Percentiles rank a stretch among this genome's conserved stretches.
These are phyloP conservation scores for Microctenopoma lineatum DNA, from an alignment of 2,797 vertebrate genomes.

Conservation along the genomic window DNA sequence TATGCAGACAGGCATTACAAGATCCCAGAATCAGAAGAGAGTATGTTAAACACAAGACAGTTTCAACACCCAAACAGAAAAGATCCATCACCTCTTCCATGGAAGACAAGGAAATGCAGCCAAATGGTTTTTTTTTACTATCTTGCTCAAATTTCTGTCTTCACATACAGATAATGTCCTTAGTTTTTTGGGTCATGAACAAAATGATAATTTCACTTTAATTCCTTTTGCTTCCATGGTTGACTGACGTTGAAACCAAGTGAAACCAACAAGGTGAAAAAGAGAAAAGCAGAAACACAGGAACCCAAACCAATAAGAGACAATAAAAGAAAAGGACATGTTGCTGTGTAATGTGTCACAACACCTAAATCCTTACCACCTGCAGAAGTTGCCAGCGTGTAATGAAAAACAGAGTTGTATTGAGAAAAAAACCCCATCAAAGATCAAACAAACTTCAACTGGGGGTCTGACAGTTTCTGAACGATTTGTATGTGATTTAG, in stretches of 20 bases:
- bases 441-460: conserved; percentile 46
- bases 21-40: conserved; percentile 38
- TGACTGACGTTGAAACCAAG: conserved; percentile 60
- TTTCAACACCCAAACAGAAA: conserved; percentile 62
- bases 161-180: neutral
- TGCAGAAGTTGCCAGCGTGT: conserved; percentile 86
- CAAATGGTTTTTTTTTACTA: neutral
- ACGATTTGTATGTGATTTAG: conserved; percentile 14
- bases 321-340: conserved; percentile 33
- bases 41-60: conserved; percentile 51
- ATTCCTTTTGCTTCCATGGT: conserved; percentile 74
- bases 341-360: conserved; percentile 65
- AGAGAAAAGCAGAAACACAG: conserved; percentile 48
- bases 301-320: conserved; percentile 62
- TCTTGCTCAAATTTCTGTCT: neutral
- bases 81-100: conserved; percentile 62
- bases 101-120: conserved; percentile 61
- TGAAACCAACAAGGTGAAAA: conserved; percentile 34
- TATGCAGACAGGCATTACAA: conserved; percentile 54
- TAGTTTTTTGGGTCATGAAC: neutral
- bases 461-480: conserved; percentile 44
- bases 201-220: neutral
- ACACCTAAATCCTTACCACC: conserved; percentile 88
- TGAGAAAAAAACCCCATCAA: conserved; percentile 75
- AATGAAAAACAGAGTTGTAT: conserved; percentile 84